Percentiles rank a stretch among this genome's conserved stretches.
Conservation (phyloP, 1,140 invertebrate species). For the Habropoda laboriosa region DNA sequence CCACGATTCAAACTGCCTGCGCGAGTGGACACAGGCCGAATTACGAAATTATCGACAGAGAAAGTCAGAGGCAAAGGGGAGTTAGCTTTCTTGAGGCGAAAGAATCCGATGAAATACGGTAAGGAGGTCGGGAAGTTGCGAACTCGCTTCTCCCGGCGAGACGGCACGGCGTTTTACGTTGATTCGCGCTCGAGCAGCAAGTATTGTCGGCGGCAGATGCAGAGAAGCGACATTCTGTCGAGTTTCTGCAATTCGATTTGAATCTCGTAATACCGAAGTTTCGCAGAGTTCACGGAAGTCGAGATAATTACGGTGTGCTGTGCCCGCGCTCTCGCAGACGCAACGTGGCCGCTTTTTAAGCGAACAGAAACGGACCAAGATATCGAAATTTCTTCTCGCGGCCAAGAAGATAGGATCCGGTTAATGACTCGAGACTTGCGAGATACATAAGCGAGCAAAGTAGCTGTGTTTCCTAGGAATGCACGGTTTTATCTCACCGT, state of each 20-base stretch:
- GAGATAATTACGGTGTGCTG: conserved; percentile 31
- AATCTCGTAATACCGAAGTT: conserved; percentile 57
- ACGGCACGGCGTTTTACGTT: conserved; percentile 53
- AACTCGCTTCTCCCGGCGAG: conserved; percentile 53
- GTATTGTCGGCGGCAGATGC: conserved; percentile 60
- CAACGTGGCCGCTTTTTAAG: not conserved
- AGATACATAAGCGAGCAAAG: too few species aligned
- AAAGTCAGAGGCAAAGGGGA: conserved; percentile 2
- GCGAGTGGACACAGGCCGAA: not conserved
- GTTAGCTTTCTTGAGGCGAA: conserved; percentile 40
- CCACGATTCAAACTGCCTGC: too few species aligned
- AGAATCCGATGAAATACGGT: conserved; percentile 61
- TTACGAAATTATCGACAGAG: conserved; percentile 22
- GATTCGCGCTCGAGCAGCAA: conserved; percentile 59
- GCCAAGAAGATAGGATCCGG: too few species aligned
- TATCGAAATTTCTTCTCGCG: not conserved
- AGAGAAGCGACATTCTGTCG: conserved; percentile 54
- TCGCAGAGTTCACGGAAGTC: conserved; percentile 43
- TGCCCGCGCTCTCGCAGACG: not conserved
- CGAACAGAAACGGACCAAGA: too few species aligned
- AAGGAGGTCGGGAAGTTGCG: conserved; percentile 60
- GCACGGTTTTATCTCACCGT: too few species aligned
- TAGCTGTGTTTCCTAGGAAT: too few species aligned
- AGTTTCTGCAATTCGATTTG: conserved; percentile 58
- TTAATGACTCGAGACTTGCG: too few species aligned